Percentiles rank a stretch among this genome's conserved stretches.
phyloP scores from a whole-genome alignment of 2,888 invertebrate species.

The Timema cristinae region DNA sequence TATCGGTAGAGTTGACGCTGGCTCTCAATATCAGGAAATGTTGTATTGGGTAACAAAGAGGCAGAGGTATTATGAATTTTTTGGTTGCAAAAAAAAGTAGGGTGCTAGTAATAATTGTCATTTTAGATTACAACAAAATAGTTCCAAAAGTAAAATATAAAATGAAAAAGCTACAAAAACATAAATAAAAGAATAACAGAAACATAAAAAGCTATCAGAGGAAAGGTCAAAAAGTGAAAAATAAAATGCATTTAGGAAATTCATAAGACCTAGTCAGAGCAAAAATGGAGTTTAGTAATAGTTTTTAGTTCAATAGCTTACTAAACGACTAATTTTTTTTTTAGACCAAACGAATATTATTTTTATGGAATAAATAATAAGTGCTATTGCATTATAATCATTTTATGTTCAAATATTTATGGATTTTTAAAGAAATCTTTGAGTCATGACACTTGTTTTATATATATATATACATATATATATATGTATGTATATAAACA shows the following conservation, averaged over 20 bases:
- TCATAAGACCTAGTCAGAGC: conserved; percentile 6
- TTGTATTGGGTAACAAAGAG: conserved; percentile 29
- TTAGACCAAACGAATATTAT: too few species aligned
- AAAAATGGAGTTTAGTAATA: conserved; percentile 5
- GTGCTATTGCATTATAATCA: too few species aligned
- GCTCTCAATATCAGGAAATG: conserved; percentile 31
- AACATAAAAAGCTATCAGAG: conserved; percentile 9
- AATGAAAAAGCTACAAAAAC: conserved; percentile 24
- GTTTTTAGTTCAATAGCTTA: neutral
- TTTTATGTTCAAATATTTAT: too few species aligned
- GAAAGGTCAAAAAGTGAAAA: conserved; percentile 9
- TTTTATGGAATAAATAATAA: too few species aligned
- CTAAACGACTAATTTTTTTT: too few species aligned
- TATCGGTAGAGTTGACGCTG: conserved; percentile 34
- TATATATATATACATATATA: too few species aligned
- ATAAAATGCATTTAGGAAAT: conserved; percentile 9
- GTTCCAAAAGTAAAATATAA: conserved; percentile 23
- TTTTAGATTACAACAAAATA: conserved; percentile 10
- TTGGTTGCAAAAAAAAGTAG: conserved; percentile 23
- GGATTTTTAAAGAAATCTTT: too few species aligned
- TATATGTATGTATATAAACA: too few species aligned
- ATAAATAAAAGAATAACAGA: conserved; percentile 20
- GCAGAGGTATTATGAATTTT: conserved; percentile 25
- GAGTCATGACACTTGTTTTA: too few species aligned
- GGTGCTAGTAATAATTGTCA: conserved; percentile 23